These are phyloP conservation scores for Meandrusa payeni DNA, from an alignment of 2,888 invertebrate species.

Conservation along the genomic window DNA sequence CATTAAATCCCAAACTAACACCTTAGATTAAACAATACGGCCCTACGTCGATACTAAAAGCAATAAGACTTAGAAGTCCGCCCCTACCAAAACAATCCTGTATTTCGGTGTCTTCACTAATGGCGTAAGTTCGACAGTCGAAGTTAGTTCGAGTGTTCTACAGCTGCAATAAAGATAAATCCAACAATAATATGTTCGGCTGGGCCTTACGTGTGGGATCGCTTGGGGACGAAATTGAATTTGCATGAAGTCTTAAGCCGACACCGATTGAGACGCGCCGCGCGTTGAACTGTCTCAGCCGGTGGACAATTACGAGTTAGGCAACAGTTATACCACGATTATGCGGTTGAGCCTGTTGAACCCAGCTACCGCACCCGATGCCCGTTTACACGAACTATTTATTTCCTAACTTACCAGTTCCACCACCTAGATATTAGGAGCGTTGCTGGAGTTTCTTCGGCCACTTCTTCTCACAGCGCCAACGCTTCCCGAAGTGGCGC, in stretches of 20 bases:
- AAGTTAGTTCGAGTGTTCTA: slow-evolving; percentile 79
- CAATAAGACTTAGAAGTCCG: slow-evolving; percentile 80
- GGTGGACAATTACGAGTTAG: slow-evolving; percentile 65
- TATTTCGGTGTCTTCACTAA: slow-evolving; percentile 80
- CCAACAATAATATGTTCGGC: slow-evolving; percentile 79
- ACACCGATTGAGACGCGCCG: slow-evolving; percentile 62
- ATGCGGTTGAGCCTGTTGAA: slow-evolving; percentile 51
- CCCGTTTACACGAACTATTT: slow-evolving; percentile 19
- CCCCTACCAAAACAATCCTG: slow-evolving; percentile 78
- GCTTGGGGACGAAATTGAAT: slow-evolving; percentile 79
- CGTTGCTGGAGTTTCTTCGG: too few relatives aligned
- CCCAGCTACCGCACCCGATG: slow-evolving; percentile 32
- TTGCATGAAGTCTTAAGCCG: slow-evolving; percentile 79
- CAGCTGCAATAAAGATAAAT: slow-evolving; percentile 80
- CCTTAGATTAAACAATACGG: slow-evolving; percentile 74
- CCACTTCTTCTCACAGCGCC: too few relatives aligned
- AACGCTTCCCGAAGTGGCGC: too few relatives aligned
- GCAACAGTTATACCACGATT: slow-evolving; percentile 58
- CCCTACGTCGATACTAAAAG: slow-evolving; percentile 70
- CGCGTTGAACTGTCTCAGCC: slow-evolving; percentile 54
- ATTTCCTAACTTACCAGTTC: not conserved
- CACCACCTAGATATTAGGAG: too few relatives aligned
- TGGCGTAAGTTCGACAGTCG: slow-evolving; percentile 79
- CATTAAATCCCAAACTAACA: slow-evolving; percentile 47
- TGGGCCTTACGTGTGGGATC: slow-evolving; percentile 76